Conservation (phyloP, 2,113 vertebrate species). For the Tragelaphus imberbis region DNA sequence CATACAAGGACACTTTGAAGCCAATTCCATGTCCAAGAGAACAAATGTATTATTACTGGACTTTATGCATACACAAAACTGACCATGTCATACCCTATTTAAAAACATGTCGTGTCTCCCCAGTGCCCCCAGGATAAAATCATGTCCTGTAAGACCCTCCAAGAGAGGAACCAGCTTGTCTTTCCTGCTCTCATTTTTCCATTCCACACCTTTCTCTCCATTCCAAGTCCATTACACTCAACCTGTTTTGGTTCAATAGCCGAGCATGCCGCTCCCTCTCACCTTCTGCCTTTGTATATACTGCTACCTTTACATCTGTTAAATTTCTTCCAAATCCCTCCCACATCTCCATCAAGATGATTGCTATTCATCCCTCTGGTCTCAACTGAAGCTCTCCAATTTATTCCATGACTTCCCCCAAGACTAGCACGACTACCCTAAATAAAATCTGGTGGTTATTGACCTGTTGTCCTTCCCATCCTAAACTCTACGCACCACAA, state of each 20-base stretch:
- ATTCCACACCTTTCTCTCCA: neutral
- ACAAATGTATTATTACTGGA: neutral
- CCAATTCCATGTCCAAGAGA: neutral
- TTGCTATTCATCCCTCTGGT: neutral
- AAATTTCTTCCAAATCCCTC: neutral
- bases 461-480: neutral
- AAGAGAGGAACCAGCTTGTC: neutral
- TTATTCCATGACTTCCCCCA: neutral
- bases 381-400: neutral
- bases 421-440: neutral
- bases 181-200: neutral
- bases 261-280: neutral
- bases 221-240: neutral
- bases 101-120: neutral
- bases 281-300: neutral
- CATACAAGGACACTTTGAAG: neutral
- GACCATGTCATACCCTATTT: neutral
- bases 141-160: neutral
- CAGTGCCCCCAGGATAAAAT: neutral
- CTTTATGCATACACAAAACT: neutral
- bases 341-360: neutral
- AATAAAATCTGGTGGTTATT: neutral
- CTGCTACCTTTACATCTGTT: neutral
- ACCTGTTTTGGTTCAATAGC: neutral
- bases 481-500: neutral